phyloP scores from a whole-genome alignment of 1,140 invertebrate genomes.

The Aphaenogaster ashmeadi region DNA sequence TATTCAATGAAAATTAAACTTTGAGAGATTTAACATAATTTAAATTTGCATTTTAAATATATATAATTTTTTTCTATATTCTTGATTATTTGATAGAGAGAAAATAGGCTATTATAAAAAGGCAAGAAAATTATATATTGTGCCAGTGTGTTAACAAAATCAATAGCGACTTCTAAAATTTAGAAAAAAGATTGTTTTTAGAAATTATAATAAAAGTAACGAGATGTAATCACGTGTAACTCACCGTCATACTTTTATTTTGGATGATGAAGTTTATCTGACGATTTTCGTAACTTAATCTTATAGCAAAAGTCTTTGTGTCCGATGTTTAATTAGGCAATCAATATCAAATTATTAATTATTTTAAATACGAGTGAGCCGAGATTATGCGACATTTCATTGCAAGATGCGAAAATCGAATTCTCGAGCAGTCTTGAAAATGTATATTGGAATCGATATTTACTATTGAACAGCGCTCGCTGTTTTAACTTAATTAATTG shows the following conservation, averaged over 20 bases:
- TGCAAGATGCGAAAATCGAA: slow-evolving; percentile 23
- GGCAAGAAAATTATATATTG: not conserved
- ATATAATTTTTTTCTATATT: not conserved
- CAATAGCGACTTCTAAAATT: not conserved
- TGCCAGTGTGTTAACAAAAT: not conserved
- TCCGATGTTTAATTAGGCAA: slow-evolving; percentile 50
- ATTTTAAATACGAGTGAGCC: not conserved
- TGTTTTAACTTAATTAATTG: slow-evolving; percentile 27
- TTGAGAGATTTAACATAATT: not conserved
- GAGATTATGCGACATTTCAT: slow-evolving; percentile 5
- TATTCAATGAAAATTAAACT: slow-evolving; percentile 7
- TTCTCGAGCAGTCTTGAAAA: slow-evolving; percentile 24
- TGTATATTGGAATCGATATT: slow-evolving; percentile 12
- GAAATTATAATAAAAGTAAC: not conserved
- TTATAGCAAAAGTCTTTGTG: slow-evolving; percentile 12
- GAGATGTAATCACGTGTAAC: not conserved
- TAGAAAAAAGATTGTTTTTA: not conserved
- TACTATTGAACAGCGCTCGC: slow-evolving; percentile 7
- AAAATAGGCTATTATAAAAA: not conserved
- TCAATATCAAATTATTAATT: slow-evolving; percentile 31
- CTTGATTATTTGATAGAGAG: not conserved
- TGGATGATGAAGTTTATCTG: not conserved
- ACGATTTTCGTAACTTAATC: not conserved
- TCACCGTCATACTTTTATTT: not conserved
- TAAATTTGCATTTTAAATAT: not conserved